phyloP scores from a whole-genome alignment of 2,113 vertebrate genomes.

The Herpailurus yagouaroundi region DNA sequence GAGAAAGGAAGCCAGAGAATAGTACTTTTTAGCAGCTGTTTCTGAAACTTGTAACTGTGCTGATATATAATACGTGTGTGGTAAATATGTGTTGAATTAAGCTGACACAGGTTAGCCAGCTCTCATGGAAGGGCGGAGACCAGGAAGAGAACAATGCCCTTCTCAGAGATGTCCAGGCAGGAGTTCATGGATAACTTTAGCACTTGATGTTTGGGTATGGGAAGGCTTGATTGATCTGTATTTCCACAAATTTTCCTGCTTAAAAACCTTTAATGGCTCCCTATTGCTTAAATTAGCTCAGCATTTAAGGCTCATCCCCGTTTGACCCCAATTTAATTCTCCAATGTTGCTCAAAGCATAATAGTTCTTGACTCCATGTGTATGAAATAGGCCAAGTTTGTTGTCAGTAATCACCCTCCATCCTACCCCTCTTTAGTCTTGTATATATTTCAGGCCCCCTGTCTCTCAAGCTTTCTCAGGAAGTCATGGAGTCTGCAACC shows the following conservation, averaged over 20 bases:
- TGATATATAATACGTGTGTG: not conserved
- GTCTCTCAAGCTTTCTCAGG: not conserved
- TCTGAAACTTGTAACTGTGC: slow-evolving; percentile 22
- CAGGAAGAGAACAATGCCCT: not conserved
- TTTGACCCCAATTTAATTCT: not conserved
- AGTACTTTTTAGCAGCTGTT: slow-evolving; percentile 51
- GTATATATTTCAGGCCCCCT: not conserved
- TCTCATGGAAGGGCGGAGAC: not conserved
- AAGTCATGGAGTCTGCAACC: not conserved
- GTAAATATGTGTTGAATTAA: not conserved
- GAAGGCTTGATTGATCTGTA: not conserved
- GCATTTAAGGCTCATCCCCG: not conserved
- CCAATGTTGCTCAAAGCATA: not conserved
- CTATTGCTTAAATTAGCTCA: not conserved
- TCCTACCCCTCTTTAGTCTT: not conserved
- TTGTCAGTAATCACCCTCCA: not conserved
- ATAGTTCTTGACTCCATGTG: not conserved
- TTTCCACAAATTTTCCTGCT: not conserved
- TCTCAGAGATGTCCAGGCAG: not conserved
- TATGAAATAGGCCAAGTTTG: not conserved
- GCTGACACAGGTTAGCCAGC: not conserved
- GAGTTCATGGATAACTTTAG: not conserved
- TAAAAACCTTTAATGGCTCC: not conserved
- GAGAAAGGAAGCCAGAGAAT: slow-evolving; percentile 60
- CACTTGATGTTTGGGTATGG: not conserved